Evolutionary conservation across 1,140 invertebrate species (phyloP).

Genomic region (Lepidotrigona ventralis): DNA sequence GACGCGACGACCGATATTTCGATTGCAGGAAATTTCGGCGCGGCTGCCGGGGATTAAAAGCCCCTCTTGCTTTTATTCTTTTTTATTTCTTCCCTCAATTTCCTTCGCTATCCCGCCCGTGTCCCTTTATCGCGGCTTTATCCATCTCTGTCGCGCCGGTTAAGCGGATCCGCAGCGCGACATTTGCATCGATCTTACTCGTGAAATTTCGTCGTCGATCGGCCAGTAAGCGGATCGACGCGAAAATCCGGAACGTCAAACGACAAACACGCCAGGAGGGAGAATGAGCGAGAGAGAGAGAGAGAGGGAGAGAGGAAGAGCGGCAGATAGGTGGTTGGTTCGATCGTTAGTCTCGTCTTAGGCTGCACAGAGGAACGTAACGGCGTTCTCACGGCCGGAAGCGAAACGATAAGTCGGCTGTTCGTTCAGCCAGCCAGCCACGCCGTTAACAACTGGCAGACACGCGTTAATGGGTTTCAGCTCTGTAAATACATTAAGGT

Average conservation of each 20-base stretch:
- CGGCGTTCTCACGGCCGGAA: conserved; percentile 62
- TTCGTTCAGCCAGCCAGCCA: conserved; percentile 47
- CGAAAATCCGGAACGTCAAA: conserved; percentile 25
- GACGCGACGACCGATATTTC: conserved; percentile 15
- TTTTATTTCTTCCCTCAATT: neutral
- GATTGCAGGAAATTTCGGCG: conserved; percentile 13
- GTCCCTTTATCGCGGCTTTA: conserved; percentile 8
- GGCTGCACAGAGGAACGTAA: conserved; percentile 26
- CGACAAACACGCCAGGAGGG: conserved; percentile 17
- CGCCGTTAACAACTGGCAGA: conserved; percentile 67
- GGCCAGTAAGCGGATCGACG: conserved; percentile 43
- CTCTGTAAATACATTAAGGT: conserved; percentile 73
- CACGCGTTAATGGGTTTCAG: conserved; percentile 71
- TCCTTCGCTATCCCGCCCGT: neutral
- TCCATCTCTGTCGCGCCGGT: neutral
- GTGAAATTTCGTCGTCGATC: conserved; percentile 40
- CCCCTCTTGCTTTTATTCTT: neutral
- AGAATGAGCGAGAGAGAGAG: neutral
- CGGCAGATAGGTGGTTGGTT: conserved; percentile 7
- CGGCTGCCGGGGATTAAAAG: conserved; percentile 23
- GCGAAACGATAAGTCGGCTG: conserved; percentile 57
- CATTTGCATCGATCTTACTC: conserved; percentile 43
- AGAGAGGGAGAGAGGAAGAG: neutral
- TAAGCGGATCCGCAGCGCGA: conserved; percentile 20
- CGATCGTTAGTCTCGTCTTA: conserved; percentile 42